Base-by-base conservation (phyloP, 2,888 invertebrate species). In the Lepidocyrtoides sp. region DNA sequence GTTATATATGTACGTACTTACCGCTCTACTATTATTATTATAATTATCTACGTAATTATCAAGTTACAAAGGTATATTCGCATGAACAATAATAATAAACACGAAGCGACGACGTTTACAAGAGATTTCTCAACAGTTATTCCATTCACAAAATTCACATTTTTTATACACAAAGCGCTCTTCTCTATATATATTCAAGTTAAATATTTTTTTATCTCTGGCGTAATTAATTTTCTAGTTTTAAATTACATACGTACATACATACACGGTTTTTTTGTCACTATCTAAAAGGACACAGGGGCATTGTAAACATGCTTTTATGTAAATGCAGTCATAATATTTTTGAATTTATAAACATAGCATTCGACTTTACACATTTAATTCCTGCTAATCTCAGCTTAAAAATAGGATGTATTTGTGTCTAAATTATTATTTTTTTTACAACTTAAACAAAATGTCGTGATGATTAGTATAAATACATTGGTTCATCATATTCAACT, bases 121-220 rank as follows among this genome's bases (percentile, higher is more conserved):
- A 81, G 81, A 69, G 81, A 81, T 69, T 51, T 88, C 48, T 51
- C 26, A 51, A 51, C 48, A 48, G 29, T 51, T 81, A 66, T n/a
- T n/a, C n/a, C 81, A 77, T 88, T 51, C 66, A 88, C 51, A 77
- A 75, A 48, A 81, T 88, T 36, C 81, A 88, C 81, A 88, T 23
- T 63, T 81, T 87, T 69, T 63, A 36, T 88, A 51, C 69, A 88
- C 88, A 88, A 54, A 79, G 88, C 88, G 79, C 69, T 88, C 77
- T 32, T 48, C 48, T 75, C n/a, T n/a, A n/a, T n/a, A n/a, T n/a
- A 48, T 48, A 44, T 12, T 44, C 23, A 48, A 44, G 44, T 72
- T 72, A 72, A 72, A 48, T 77, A 29, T 77, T 12, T 77, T 23
- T 72, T 77, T 51, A 77, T 77, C 69, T 41, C 69, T 72, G 36